Evolutionary conservation across 2,888 invertebrate genomes (phyloP).

Genomic region (Carterocephalus palaemon): DNA sequence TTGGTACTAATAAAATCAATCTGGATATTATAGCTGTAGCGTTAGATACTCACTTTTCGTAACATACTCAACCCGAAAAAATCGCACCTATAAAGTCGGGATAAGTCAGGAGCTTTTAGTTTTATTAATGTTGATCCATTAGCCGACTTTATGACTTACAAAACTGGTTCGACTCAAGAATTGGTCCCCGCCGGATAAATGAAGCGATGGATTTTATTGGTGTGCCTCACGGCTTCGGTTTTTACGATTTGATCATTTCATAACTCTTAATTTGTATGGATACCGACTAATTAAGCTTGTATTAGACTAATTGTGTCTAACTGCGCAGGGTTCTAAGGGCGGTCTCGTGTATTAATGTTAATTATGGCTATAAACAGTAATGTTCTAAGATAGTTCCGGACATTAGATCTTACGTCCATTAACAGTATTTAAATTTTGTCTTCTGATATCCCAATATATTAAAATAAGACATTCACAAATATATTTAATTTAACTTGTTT

Average conservation of each 20-base stretch:
- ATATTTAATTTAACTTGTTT: too few relatives aligned
- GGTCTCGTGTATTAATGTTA: slow-evolving; percentile 14
- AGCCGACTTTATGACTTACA: slow-evolving; percentile 58
- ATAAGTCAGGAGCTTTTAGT: slow-evolving; percentile 54
- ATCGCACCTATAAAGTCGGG: slow-evolving; percentile 18
- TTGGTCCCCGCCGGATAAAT: slow-evolving; percentile 55
- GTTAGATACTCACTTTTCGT: too few relatives aligned
- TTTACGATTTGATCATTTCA: slow-evolving; percentile 53
- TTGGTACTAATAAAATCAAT: too few relatives aligned
- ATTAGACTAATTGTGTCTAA: slow-evolving; percentile 36
- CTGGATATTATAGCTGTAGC: too few relatives aligned
- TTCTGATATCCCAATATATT: background rate
- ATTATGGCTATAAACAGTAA: slow-evolving; percentile 9
- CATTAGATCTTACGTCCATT: background rate
- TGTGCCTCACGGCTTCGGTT: slow-evolving; percentile 41
- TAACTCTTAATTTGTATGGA: slow-evolving; percentile 43
- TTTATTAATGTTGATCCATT: slow-evolving; percentile 70
- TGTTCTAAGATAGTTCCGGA: background rate
- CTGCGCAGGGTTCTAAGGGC: slow-evolving; percentile 3
- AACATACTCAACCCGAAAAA: too few relatives aligned
- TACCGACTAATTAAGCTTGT: slow-evolving; percentile 41
- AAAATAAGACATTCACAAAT: too few relatives aligned
- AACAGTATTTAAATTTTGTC: background rate
- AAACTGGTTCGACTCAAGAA: slow-evolving; percentile 61
- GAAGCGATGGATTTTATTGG: slow-evolving; percentile 54